These are phyloP conservation scores for Sinopyrophorus schimmeli DNA, from an alignment of 2,888 invertebrate species.

Conservation along the genomic window DNA sequence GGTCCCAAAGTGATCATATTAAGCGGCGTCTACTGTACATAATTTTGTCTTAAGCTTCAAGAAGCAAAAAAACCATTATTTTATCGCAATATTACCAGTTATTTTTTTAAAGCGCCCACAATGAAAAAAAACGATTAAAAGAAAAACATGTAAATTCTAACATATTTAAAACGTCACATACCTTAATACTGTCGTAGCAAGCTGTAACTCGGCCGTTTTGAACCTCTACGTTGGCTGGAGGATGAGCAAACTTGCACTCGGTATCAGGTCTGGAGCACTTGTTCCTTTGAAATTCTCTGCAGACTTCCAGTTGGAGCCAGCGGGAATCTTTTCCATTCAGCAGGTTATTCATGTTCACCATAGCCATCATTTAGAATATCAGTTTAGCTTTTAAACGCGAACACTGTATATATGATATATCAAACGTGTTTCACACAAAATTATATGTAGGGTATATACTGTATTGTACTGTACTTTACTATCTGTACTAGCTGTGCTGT, in stretches of 20 bases:
- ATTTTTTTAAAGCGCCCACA: too few relatives aligned
- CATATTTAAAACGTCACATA: too few relatives aligned
- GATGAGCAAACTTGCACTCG: slow-evolving; percentile 99
- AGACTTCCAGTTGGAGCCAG: slow-evolving; percentile 99
- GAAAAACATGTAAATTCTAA: too few relatives aligned
- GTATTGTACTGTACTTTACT: slow-evolving; percentile 12
- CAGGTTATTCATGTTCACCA: slow-evolving; percentile 96
- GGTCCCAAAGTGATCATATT: too few relatives aligned
- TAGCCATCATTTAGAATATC: slow-evolving; percentile 64
- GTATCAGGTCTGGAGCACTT: slow-evolving; percentile 99
- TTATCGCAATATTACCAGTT: too few relatives aligned
- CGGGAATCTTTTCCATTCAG: slow-evolving; percentile 99
- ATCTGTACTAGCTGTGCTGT: too few relatives aligned
- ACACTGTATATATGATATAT: slow-evolving; percentile 29
- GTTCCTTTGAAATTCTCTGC: slow-evolving; percentile 99
- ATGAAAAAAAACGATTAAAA: too few relatives aligned
- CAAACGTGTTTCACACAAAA: slow-evolving; percentile 27
- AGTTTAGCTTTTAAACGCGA: slow-evolving; percentile 44
- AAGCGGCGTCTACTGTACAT: too few relatives aligned
- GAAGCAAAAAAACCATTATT: too few relatives aligned
- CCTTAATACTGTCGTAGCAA: slow-evolving; percentile 99
- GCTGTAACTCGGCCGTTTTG: slow-evolving; percentile 99
- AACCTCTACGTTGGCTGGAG: slow-evolving; percentile 98
- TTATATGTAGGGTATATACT: slow-evolving; percentile 14
- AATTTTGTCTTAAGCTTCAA: too few relatives aligned